Evolutionary conservation across 1,140 invertebrate genomes (phyloP), one percentile per base, ranked within the genome.

Genomic region (Cyclina sinensis): DNA sequence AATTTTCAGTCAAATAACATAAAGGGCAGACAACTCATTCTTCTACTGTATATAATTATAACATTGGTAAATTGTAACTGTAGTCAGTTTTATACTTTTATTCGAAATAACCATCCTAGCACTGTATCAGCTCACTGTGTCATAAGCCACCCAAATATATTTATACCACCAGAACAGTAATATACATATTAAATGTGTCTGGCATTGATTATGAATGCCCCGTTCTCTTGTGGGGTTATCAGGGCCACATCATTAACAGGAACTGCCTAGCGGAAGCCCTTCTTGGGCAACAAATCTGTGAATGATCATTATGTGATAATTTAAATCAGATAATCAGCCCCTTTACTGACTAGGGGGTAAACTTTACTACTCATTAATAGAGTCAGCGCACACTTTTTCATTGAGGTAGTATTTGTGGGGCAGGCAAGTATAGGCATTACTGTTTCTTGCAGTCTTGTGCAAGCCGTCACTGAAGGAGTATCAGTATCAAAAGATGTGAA

Each of bases 281-380:
- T 24, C 24, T 27, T 1, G 24, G 24, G n/a, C 24, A 27, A 24
- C 57, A 62, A n/a, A 62, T 18, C 57, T n/a, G n/a, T 27, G 24
- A n/a, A n/a, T n/a, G n/a, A n/a, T n/a, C n/a, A n/a, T 62, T 27
- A 62, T 62, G 24, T 37, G 65, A 39, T 37, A 21, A 35, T 70
- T 70, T 21, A 70, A 39, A 37, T 37, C 32, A 70, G 65, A 70
- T 70, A 70, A 70, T 37, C 65, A 37, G 65, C 65, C 65, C 65
- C 35, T 70, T n/a, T 27, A 62, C 12, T 12, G 16, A 70, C 32
- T 70, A 14, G 16, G 32, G 65, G 14, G 14, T 5, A 18, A 37
- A 16, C 35, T 70, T 35, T 39, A 37, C 32, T 21, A 18, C 65
- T 70, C 65, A 37, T 70, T 70, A 70, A 70, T 35, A 57, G 24